Base-by-base conservation (phyloP, 2,113 vertebrate genomes). In the Scatophagus argus region DNA sequence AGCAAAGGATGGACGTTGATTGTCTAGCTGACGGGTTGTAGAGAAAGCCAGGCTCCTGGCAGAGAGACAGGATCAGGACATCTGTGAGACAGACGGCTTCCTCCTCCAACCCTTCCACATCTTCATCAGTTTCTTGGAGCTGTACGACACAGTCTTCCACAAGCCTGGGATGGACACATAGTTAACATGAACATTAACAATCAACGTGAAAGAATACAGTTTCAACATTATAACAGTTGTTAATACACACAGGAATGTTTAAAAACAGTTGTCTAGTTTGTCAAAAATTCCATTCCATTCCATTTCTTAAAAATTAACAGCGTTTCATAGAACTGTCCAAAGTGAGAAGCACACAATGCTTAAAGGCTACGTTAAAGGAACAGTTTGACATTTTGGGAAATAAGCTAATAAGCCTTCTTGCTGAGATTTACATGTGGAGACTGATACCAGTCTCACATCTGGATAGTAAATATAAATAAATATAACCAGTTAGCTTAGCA, bases 51-150 rank as follows among this genome's bases (percentile, higher is more conserved):
- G 29, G 11, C 58, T 82, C 65, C 47, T 31, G 23, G 63, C n/a
- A 11, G 51, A 67, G 27, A 2, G 23, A 71, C n/a, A 25, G 58
- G n/a, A 63, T 88, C 84, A 87, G 51, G 88, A 89, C 61, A 73
- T 80, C 72, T 81, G 63, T 17, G 88, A 86, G 43, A 86, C 94
- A 0, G 91, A 80, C 0, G 92, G 78, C 91, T 95, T 96, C 89
- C 90, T 95, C 73, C 95, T 87, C 95, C 95, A 96, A 63, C 97
- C 97, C 79, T 92, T 97, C 91, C 96, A 94, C 97, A 99, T 99
- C 93, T 98, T 99, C 60, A 91, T 83, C 29, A 99, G 90, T 88
- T 99, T 99, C 84, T 93, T 96, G 27, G 93, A 90, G 88, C 97
- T 96, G 82, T 99, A 99, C 1, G 89, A 91, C 79, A 97, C 2